These are phyloP conservation scores for Falcunculus frontatus DNA, from an alignment of 2,113 vertebrate species.

Conservation along the genomic window DNA sequence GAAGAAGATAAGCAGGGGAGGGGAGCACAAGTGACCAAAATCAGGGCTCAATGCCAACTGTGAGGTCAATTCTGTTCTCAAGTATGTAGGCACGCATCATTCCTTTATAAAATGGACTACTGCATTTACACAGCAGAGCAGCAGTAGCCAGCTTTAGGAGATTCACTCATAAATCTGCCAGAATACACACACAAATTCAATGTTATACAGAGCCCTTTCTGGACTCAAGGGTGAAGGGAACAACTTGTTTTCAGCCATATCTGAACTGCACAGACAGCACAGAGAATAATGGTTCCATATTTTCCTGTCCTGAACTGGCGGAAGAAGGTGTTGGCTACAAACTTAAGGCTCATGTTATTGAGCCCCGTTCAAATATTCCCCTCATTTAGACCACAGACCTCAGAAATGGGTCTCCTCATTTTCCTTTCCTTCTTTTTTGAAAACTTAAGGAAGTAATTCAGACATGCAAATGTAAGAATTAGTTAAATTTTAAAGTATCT, in stretches of 20 bases:
- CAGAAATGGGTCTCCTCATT: neutral
- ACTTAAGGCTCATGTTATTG: neutral
- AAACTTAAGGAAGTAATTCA: neutral
- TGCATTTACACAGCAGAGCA: neutral
- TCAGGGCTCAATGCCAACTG: neutral
- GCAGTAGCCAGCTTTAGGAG: neutral
- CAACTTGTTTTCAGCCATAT: neutral
- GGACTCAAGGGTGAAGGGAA: neutral
- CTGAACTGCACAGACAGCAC: neutral
- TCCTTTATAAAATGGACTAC: neutral
- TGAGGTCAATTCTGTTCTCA: neutral
- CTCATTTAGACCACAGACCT: neutral
- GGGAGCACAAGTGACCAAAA: neutral
- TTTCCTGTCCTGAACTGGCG: accelerated
- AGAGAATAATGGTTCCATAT: neutral
- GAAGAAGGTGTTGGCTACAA: neutral
- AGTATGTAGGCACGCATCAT: neutral
- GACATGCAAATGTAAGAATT: neutral
- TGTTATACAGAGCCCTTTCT: neutral
- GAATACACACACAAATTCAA: neutral
- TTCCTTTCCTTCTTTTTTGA: neutral
- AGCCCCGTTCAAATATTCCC: neutral
- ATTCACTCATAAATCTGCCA: neutral
- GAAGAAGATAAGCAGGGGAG: neutral
- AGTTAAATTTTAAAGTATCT: neutral